Evolutionary conservation across 2,888 invertebrate genomes (phyloP).

Genomic region (Parascotia fuliginaria): DNA sequence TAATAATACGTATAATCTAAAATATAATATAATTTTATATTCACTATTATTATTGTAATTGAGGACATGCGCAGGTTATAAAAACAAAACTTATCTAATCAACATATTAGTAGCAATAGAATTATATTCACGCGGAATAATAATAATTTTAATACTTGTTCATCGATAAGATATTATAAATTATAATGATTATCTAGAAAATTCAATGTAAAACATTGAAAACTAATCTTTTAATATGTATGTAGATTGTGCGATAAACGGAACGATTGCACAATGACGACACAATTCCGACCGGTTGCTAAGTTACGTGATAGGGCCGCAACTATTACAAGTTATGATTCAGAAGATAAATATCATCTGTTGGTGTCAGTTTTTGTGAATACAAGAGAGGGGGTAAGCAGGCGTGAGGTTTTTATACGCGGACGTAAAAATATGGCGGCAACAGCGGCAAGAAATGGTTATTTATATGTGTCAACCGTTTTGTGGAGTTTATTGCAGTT

Average conservation of each 20-base stretch:
- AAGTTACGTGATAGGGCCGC: background rate
- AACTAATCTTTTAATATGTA: no score
- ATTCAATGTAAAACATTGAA: no score
- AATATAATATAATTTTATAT: background rate
- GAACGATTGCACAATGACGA: background rate
- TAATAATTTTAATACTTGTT: no score
- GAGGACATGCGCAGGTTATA: background rate
- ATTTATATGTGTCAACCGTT: slow-evolving; percentile 9
- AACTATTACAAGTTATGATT: slow-evolving; percentile 30
- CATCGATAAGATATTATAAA: no score
- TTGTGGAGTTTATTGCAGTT: slow-evolving; percentile 2
- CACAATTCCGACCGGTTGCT: background rate
- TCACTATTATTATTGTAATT: no score
- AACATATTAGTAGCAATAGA: background rate
- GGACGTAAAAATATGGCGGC: slow-evolving; percentile 1
- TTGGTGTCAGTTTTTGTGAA: slow-evolving; percentile 43
- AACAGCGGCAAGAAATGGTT: background rate
- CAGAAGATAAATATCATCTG: slow-evolving; percentile 49
- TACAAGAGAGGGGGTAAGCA: slow-evolving; percentile 19
- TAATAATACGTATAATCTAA: no score
- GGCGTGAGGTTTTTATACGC: slow-evolving; percentile 16
- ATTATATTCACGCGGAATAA: no score
- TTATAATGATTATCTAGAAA: no score
- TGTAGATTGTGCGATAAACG: background rate
- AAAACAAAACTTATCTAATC: background rate